Base-by-base conservation (phyloP, 2,113 vertebrate species). In the Cyanoderma ruficeps region DNA sequence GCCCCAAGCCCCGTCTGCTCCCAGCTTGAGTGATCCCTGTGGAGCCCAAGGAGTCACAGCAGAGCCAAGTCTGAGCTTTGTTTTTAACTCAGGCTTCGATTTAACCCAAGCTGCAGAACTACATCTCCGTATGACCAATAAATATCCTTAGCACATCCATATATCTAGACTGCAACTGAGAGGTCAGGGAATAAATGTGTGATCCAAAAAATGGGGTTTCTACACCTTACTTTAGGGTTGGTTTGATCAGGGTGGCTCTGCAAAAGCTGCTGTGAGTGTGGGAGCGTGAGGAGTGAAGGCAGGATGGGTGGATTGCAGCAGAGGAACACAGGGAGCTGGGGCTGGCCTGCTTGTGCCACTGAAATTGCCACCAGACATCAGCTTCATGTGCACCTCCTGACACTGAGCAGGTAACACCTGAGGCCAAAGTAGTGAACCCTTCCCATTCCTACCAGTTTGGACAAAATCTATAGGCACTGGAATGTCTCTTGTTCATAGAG, bases 281-380 rank as follows among this genome's bases (percentile, higher is more conserved):
- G 8, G 61, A 55, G 9, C 0, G 0, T 7, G 55, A 76, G 18
- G 13, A 16, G 33, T 27, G 42, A 59, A n/a, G 1, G 1, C 0
- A 1, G 75, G 35, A 5, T n/a, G 64, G 47, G 31, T 25, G 42
- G n/a, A 9, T 7, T 6, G n/a, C 30, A 55, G 64, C 47, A 35
- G 64, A 56, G 63, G n/a, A 61, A 11, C 8, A 6, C 8, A 8
- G 24, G 6, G 55, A 44, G 10, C 61, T 70, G 33, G 56, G 52
- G 14, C 65, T 71, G 35, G 15, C 37, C 53, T 53, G 19, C 44
- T 44, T 11, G 4, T 59, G 57, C 53, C 24, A 3, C 70, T 77
- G 59, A 21, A 46, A 42, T 10, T 56, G 41, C 53, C 71, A 67
- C 55, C 35, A 65, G 49, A n/a, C 22, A 12, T 33, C 77, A 83